Base-by-base conservation (phyloP, 2,888 invertebrate genomes). In the Oscheius myriophilus region DNA sequence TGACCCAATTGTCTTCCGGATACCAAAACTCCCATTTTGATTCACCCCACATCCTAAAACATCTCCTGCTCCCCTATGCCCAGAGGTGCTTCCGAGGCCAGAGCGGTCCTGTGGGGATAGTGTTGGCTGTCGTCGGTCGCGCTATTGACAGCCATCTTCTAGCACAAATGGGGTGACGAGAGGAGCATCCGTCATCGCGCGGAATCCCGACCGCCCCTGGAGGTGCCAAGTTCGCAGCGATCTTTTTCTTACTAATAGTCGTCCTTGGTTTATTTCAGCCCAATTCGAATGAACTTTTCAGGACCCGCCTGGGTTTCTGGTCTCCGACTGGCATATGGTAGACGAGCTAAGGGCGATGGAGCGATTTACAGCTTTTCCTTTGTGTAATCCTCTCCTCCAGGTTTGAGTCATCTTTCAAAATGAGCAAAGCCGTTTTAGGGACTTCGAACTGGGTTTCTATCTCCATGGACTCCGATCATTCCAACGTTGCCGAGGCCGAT, bases 81-180 rank as follows among this genome's bases (percentile, higher is more conserved):
- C 61, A 49, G 46, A 61, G 61, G 45, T 65, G 64, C 42, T 26
- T 64, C 14, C 45, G 53, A 65, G 23, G 64, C 46, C 61, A 61
- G 49, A 61, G 61, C 45, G 61, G 61, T 61, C 61, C 61, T 61
- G 61, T 61, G 61, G 61, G 61, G 61, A 61, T 61, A 61, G 61
- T 61, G 61, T 61, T 61, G 49, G 61, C 49, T 61, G 61, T 61
- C 61, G 61, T 61, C 61, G 61, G 63, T 52, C 63, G 52, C 53
- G 52, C 63, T 63, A 63, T 63, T 63, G 63, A 63, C 63, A 53
- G 52, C 52, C 53, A 63, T 63, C 53, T 63, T 62, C 49, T 51
- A 53, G 53, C 52, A 53, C 63, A 63, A 63, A 63, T 63, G 63
- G 63, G 66, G 66, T 66, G 66, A 66, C 66, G 66, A 66, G 66